phyloP scores from a whole-genome alignment of 2,888 invertebrate species.

The Caenorhabditis wallacei region DNA sequence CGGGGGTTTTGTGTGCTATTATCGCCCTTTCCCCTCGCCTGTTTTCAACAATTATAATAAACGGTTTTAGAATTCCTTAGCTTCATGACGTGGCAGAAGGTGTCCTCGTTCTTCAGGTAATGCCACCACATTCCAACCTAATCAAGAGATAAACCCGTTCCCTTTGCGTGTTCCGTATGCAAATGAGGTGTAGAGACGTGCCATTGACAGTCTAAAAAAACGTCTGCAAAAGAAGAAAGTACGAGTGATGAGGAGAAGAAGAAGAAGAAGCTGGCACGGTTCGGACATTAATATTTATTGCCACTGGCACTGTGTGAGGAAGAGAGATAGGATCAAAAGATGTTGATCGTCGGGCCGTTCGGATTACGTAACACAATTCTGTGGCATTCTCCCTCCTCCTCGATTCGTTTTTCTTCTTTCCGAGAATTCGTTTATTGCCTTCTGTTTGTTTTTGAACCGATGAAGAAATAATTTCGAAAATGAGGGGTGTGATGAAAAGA shows the following conservation, averaged over 20 bases:
- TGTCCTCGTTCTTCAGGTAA: slow-evolving; percentile 26
- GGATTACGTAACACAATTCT: slow-evolving; percentile 57
- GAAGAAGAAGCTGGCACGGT: slow-evolving; percentile 38
- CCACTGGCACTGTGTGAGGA: slow-evolving; percentile 38
- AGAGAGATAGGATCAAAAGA: slow-evolving; percentile 26
- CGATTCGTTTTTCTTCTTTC: too few species aligned
- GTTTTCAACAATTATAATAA: slow-evolving; percentile 37
- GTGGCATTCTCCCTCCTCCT: slow-evolving; percentile 8
- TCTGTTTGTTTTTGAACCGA: slow-evolving; percentile 52
- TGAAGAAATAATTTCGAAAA: slow-evolving; percentile 18
- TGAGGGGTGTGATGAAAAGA: not conserved
- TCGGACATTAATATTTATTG: slow-evolving; percentile 65
- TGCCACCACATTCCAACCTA: slow-evolving; percentile 48
- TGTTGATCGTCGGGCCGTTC: slow-evolving; percentile 52
- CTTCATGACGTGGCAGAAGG: slow-evolving; percentile 55
- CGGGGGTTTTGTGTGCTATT: slow-evolving; percentile 20
- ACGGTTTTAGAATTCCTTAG: slow-evolving; percentile 30
- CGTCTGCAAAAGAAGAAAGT: slow-evolving; percentile 41
- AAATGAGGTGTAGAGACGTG: slow-evolving; percentile 60
- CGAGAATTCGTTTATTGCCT: slow-evolving; percentile 55
- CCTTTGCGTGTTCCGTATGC: slow-evolving; percentile 51
- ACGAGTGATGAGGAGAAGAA: slow-evolving; percentile 10
- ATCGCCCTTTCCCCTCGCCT: not conserved
- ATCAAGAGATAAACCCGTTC: slow-evolving; percentile 57
- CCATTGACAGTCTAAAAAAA: slow-evolving; percentile 43